Conservation (phyloP, 2,113 vertebrate species). For the Indicator maculatus region DNA sequence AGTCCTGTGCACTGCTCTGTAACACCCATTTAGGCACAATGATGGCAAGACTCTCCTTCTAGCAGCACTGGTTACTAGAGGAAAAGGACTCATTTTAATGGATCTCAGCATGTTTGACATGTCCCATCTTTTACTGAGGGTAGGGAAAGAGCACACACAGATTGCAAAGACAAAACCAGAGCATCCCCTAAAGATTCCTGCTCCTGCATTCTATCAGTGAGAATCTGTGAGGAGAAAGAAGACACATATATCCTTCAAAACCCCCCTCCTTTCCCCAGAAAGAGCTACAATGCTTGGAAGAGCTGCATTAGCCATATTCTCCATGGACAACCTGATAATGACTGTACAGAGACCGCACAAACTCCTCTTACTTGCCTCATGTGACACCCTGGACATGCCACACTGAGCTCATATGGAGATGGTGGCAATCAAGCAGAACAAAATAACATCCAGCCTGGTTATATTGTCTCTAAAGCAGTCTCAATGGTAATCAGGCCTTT, state of each 20-base stretch:
- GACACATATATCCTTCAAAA: neutral
- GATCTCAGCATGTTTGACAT: neutral
- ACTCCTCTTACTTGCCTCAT: neutral
- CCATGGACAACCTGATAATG: neutral
- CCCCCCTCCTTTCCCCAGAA: neutral
- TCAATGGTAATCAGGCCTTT: constrained; percentile 16
- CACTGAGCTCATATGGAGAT: neutral
- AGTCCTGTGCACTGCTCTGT: neutral
- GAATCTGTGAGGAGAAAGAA: neutral
- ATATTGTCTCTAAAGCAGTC: neutral
- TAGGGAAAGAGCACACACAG: neutral
- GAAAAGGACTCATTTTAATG: neutral
- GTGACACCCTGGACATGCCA: neutral
- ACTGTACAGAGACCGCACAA: neutral
- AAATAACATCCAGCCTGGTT: neutral
- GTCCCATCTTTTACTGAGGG: neutral
- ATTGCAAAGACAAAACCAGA: neutral
- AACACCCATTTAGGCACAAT: neutral
- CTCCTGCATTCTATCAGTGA: neutral
- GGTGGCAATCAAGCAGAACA: neutral
- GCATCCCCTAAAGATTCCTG: neutral
- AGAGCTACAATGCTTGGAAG: neutral
- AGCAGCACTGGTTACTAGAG: neutral
- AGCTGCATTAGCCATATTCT: neutral
- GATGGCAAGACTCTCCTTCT: neutral